Evolutionary conservation across 2,888 invertebrate genomes (phyloP).

Genomic region (Oligia fasciuncula): DNA sequence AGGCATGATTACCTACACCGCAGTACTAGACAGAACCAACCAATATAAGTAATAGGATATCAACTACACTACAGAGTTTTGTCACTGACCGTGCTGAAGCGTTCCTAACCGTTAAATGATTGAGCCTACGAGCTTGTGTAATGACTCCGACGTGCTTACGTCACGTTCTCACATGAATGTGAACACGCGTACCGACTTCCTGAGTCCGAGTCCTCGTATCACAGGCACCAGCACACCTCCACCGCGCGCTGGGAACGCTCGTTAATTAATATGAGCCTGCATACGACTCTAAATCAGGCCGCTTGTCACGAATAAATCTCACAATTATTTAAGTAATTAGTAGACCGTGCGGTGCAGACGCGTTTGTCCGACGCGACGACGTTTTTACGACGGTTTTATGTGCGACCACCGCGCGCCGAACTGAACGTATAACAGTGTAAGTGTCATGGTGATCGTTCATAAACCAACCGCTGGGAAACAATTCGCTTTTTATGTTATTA

Average conservation of each 20-base stretch:
- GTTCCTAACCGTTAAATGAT: not conserved
- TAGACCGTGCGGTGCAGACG: not conserved
- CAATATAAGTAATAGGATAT: not conserved
- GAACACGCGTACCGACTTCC: not conserved
- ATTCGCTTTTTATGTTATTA: constrained; percentile 11
- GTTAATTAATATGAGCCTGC: constrained; percentile 43
- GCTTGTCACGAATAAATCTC: constrained; percentile 52
- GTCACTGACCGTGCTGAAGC: not conserved
- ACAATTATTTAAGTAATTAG: constrained; percentile 56
- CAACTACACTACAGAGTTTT: not conserved
- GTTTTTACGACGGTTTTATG: constrained; percentile 33
- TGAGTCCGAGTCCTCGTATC: not conserved
- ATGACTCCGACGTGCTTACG: not conserved
- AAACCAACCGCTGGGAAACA: constrained; percentile 26
- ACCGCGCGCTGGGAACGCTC: constrained; percentile 29
- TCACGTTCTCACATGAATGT: not conserved
- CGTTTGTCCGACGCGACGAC: constrained; percentile 7
- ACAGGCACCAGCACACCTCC: too few relatives aligned
- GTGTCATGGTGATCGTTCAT: not conserved
- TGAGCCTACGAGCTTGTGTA: too few relatives aligned
- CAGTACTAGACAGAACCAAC: not conserved
- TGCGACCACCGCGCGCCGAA: not conserved
- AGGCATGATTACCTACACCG: not conserved
- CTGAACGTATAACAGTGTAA: too few relatives aligned
- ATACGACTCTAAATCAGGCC: constrained; percentile 55